Evolutionary conservation across 2,888 invertebrate genomes (phyloP), one percentile per base, ranked within the genome.

Genomic region (Tenthredo notha): DNA sequence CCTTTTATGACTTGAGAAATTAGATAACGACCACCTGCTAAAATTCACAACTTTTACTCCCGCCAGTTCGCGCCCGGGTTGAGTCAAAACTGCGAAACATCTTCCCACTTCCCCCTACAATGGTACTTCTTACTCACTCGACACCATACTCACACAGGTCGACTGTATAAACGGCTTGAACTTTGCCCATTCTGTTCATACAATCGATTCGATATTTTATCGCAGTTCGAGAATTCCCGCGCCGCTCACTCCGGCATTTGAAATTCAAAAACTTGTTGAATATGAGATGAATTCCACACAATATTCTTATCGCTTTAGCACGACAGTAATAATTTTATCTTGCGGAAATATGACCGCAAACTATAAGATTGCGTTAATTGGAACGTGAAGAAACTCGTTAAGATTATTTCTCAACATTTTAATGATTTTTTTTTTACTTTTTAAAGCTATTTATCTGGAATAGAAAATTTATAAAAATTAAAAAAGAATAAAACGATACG

Each of bases 1-100:
- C 80, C 67, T 85, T 72, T 80, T 80, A 80, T 40, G 80, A 37
- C 84, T 82, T 84, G 78, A 85, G 86, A 82, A 85, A 78, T 87
- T 67, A 85, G 87, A 88, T 87, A 90, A 90, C 89, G 90, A 90
- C 90, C 90, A 90, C 90, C 90, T 90, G 90, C 88, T 88, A 89
- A 90, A 89, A 90, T 83, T 85, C 89, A 89, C 88, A 88, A 86
- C 86, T 88, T 85, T 85, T 88, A 87, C 88, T 88, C 88, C 89
- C 88, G 88, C 89, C 86, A 85, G 75, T 85, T 84, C 77, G 86
- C 88, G 86, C 85, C 87, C 88, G 87, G 88, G 88, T 88, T 87
- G 88, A 90, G 85, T 89, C 88, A 89, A 88, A 89, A 87, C 89
- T 89, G 86, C 88, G 88, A 87, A 86, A 88, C 85, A 86, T 43